Base-by-base conservation (phyloP, 2,113 vertebrate species). In the Scytalopus superciliaris region DNA sequence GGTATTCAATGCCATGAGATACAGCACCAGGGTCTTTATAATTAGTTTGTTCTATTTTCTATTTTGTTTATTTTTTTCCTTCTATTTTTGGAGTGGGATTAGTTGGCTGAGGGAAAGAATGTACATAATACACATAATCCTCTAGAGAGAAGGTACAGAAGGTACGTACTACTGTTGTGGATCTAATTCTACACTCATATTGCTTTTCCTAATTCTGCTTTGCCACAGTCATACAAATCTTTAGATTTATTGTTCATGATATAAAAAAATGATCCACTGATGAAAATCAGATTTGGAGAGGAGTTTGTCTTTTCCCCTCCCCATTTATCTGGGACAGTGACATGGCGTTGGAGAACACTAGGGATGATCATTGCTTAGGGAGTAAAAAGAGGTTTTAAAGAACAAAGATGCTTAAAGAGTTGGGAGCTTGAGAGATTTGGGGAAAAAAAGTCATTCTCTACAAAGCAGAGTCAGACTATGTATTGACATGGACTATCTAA, bases 41-140 rank as follows among this genome's bases (percentile, higher is more conserved):
- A 55, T 42, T 16, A 63, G 9, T 39, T 37, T 83, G 19, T 77
- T 84, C 27, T 87, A 0, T 24, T 82, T 5, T 53, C 19, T 66
- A 66, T 45, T 60, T 37, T 66, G 8, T 19, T 78, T 60, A 4
- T 47, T 50, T 23, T 64, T 49, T 84, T 62, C 22, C 7, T 25
- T 2, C n/a, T 44, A 2, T 62, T 37, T 50, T 47, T 80, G 39
- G 31, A 74, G 14, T 67, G 64, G 49, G 39, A 79, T 5, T 50
- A 56, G 10, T 64, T 88, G 49, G 1, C 35, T 14, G 8, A 78
- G 35, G 56, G 44, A 17, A 68, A 37, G n/a, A 57, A 40, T 24
- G 4, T 27, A 19, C 2, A 0, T 44, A 53, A 63, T 27, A 5
- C 50, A 17, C 0, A 0, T 52, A n/a, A 62, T 50, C 3, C 14